Base-by-base conservation (phyloP, 2,888 invertebrate genomes). In the Dasysyrphus albostriatus region DNA sequence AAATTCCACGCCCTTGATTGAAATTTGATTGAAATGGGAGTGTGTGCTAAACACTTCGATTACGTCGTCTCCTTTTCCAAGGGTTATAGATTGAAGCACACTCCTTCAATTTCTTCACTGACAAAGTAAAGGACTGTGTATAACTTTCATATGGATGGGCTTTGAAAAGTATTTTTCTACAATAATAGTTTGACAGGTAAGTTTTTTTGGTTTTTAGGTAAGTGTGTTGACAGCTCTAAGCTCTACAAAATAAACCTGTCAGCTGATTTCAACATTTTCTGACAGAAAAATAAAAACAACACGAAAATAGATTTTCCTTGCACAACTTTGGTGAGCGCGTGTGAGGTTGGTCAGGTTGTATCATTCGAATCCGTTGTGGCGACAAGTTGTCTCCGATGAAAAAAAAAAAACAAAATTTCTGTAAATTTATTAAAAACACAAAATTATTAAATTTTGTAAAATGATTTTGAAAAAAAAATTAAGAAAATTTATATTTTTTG, bases 341-440 rank as follows among this genome's bases (percentile, higher is more conserved):
- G 72, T 87, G 82, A 78, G 78, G 85, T 56, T 63, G 82, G 82
- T 87, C 82, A 83, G 78, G 83, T 78, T 83, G 34, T 49, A 34
- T 14, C 49, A 37, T 67, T 9, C 34, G 14, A 49, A 67, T 49
- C 65, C 51, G 24, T 24, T 3, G 24, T 24, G 87, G 83, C 74
- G 87, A 83, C 87, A 76, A 65, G 51, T 39, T 72, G 87, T 83
- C 87, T 87, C 74, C 34, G 39, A 37, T n/a, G n/a, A 49, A 56
- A 24, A 69, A 3, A 19, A 61, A 42, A 42, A 39, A 42, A 14
- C 14, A n/a, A n/a, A n/a, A n/a, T n/a, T n/a, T 12, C 37, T 73
- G 69, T 61, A 73, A 69, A 51, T 51, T 37, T 49, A 65, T 65
- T 51, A n/a, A 12, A 29, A 44, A 56, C 29, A 59, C 29, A 51